A percentile compares a stretch with the other conserved stretches of the same genome.
These are phyloP conservation scores for Whitmania pigra DNA, from an alignment of 1,140 invertebrate genomes.

Conservation along the genomic window DNA sequence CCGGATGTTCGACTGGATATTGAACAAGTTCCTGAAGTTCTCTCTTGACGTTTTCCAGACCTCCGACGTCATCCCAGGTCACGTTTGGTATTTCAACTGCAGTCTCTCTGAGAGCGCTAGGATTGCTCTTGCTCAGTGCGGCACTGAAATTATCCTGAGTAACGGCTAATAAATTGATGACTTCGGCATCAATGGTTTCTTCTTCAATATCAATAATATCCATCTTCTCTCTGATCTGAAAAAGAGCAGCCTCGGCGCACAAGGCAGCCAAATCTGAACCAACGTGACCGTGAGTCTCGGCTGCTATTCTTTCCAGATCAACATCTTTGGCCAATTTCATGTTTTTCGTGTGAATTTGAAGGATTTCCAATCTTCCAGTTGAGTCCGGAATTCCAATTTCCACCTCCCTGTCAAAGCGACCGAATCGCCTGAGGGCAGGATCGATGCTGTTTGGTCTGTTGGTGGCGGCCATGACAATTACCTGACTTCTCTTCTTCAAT, in stretches of 20 bases:
- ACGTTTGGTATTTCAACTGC: slow-evolving; percentile 96
- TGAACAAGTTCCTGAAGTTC: slow-evolving; percentile 92
- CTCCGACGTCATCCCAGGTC: slow-evolving; percentile 93
- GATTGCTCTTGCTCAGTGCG: slow-evolving; percentile 92
- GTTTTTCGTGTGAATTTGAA: too few relatives aligned
- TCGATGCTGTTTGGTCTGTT: too few relatives aligned
- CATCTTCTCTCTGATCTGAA: slow-evolving; percentile 99
- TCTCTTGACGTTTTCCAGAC: slow-evolving; percentile 85
- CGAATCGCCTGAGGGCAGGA: too few relatives aligned
- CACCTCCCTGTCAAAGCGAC: too few relatives aligned
- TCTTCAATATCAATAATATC: slow-evolving; percentile 98
- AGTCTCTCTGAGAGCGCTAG: slow-evolving; percentile 90
- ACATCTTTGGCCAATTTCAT: too few relatives aligned
- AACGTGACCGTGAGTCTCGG: too few relatives aligned
- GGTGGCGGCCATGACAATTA: too few relatives aligned
- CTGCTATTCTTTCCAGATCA: too few relatives aligned
- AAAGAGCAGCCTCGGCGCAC: slow-evolving; percentile 96
- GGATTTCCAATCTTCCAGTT: too few relatives aligned
- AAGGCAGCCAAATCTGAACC: too few relatives aligned
- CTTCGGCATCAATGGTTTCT: slow-evolving; percentile 96
- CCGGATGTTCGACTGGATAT: slow-evolving; percentile 82
- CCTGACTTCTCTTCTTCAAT: too few relatives aligned
- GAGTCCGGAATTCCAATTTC: too few relatives aligned
- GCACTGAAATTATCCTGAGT: slow-evolving; percentile 97
- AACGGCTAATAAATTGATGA: slow-evolving; percentile 86